phyloP scores from a whole-genome alignment of 2,797 vertebrate genomes.

The Scyliorhinus canicula region DNA sequence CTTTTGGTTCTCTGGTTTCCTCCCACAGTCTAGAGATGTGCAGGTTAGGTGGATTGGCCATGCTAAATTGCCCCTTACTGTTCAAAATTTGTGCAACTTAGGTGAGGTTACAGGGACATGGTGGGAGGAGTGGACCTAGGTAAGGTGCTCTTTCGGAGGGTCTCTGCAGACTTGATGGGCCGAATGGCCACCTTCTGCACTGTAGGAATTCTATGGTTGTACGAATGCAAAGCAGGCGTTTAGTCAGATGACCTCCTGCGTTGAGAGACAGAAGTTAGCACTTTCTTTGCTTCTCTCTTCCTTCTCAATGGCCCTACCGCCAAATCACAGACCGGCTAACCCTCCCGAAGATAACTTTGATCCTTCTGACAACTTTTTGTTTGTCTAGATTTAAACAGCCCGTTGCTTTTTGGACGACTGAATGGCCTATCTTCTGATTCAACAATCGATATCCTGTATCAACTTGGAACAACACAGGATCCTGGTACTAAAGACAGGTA shows the following conservation, averaged over 20 bases:
- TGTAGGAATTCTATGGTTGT: too few species aligned
- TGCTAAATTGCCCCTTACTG: too few species aligned
- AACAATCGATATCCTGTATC: conserved; percentile 97
- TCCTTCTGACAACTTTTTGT: not conserved
- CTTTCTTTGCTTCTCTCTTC: not conserved
- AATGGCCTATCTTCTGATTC: conserved; percentile 98
- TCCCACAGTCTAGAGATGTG: too few species aligned
- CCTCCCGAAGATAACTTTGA: not conserved
- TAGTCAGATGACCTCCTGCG: not conserved
- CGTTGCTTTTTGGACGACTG: conserved; percentile 89
- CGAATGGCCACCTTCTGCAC: too few species aligned
- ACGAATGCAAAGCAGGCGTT: not conserved
- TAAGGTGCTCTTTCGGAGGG: too few species aligned
- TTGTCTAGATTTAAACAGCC: conserved; percentile 85
- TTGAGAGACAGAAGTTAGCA: not conserved
- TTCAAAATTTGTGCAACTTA: too few species aligned
- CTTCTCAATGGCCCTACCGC: not conserved
- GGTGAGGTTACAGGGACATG: too few species aligned
- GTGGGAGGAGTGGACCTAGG: too few species aligned
- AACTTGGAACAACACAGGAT: conserved; percentile 95
- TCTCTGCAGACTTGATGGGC: too few species aligned
- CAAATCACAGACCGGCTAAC: too few species aligned
- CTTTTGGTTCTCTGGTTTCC: too few species aligned
- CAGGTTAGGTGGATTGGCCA: too few species aligned
- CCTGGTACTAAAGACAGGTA: conserved; percentile 95